Evolutionary conservation across 2,888 invertebrate species (phyloP).

Genomic region (Drosophila affinis): DNA sequence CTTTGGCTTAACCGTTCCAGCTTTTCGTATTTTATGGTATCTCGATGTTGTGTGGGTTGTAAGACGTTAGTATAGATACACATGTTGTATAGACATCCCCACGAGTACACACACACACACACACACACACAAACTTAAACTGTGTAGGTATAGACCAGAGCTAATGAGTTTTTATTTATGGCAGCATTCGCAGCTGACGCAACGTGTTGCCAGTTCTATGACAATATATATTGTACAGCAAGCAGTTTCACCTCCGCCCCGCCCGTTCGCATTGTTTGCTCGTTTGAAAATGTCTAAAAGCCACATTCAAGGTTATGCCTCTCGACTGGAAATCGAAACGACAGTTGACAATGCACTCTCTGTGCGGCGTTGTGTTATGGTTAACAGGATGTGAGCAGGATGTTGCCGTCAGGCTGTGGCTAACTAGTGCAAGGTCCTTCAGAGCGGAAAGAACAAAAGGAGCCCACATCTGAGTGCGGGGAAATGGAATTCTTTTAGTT

Average conservation of each 20-base stretch:
- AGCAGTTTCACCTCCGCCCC: not conserved
- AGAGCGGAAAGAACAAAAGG: constrained; percentile 10
- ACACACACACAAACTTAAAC: not conserved
- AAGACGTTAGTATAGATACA: not conserved
- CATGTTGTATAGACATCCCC: not conserved
- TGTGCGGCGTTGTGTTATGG: constrained; percentile 5
- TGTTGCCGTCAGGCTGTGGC: not conserved
- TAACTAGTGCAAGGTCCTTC: constrained; percentile 54
- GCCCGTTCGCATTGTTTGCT: constrained; percentile 40
- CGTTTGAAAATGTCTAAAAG: constrained; percentile 54
- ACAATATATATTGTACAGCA: constrained; percentile 57
- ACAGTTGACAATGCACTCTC: constrained; percentile 34
- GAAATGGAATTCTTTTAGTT: not conserved
- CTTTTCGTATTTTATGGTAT: not conserved
- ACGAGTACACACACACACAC: not conserved
- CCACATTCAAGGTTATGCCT: constrained; percentile 56
- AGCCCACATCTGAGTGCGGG: not conserved
- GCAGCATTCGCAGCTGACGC: constrained; percentile 42
- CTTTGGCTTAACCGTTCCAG: not conserved
- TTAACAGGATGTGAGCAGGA: constrained; percentile 34
- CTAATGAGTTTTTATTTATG: constrained; percentile 71
- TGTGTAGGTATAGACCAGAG: constrained; percentile 14
- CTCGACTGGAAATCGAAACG: constrained; percentile 41
- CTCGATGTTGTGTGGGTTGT: not conserved
- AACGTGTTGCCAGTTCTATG: constrained; percentile 52